Evolutionary conservation across 2,888 invertebrate genomes (phyloP).

Genomic region (Belgica antarctica): DNA sequence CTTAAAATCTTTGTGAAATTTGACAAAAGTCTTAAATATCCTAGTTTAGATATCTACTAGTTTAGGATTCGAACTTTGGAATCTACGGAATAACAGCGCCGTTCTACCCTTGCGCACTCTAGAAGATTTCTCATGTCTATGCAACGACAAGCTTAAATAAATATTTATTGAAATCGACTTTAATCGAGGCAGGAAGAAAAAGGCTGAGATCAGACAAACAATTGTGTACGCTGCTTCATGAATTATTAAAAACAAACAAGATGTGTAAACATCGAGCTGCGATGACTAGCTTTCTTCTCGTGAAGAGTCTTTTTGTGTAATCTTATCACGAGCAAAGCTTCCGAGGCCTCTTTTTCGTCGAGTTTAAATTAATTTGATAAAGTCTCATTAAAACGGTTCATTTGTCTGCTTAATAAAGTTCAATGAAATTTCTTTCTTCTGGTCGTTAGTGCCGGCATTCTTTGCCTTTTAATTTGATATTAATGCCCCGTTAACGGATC

Average conservation of each 20-base stretch:
- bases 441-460: neutral
- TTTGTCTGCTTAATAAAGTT: neutral
- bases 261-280: neutral
- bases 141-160: neutral
- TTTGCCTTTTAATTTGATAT: neutral
- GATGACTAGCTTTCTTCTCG: neutral
- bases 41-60: no score
- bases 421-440: neutral
- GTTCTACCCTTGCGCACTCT: no score
- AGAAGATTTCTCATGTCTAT: no score
- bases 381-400: neutral
- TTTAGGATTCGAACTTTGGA: no score
- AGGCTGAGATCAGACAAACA: conserved; percentile 26
- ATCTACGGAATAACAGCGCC: no score
- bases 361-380: conserved; percentile 6
- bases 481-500: neutral
- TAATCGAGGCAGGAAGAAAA: neutral
- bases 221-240: conserved; percentile 33
- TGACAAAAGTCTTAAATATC: no score
- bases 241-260: conserved; percentile 30
- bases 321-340: neutral
- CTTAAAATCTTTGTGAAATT: no score
- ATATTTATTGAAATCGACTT: neutral
- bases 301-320: conserved; percentile 6
- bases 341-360: neutral